Percentiles rank a stretch among this genome's conserved stretches.
phyloP scores from a whole-genome alignment of 2,888 invertebrate genomes.

The Chirona hameri region DNA sequence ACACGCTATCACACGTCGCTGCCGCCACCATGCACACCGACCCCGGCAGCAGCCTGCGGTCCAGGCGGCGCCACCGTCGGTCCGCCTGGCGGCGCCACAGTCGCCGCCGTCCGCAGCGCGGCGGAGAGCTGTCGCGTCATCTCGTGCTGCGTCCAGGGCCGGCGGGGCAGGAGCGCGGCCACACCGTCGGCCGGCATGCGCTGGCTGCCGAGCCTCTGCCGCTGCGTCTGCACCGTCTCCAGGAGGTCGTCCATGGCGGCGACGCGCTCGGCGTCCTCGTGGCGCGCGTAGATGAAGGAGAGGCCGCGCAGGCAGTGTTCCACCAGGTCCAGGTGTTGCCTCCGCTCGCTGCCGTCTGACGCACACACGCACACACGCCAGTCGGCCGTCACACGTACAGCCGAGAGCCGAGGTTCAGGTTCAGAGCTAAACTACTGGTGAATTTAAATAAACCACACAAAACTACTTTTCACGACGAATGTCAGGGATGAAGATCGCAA shows the following conservation, averaged over 20 bases:
- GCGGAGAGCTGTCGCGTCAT: neutral
- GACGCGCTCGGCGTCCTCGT: neutral
- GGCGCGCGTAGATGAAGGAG: neutral
- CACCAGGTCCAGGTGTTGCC: neutral
- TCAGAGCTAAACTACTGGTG: too few species aligned
- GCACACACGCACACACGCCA: too few species aligned
- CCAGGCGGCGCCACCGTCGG: too few species aligned
- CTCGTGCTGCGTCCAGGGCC: neutral
- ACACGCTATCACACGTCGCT: too few species aligned
- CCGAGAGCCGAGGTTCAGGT: too few species aligned
- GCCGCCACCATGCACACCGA: too few species aligned
- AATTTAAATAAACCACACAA: too few species aligned
- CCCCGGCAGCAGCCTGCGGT: too few species aligned
- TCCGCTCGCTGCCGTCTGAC: neutral
- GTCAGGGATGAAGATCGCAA: too few species aligned
- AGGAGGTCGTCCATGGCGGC: neutral
- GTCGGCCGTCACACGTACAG: too few species aligned
- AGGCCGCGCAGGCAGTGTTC: slow-evolving; percentile 8
- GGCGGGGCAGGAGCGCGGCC: neutral
- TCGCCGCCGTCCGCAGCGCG: neutral
- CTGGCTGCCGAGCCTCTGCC: neutral
- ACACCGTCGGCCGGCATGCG: neutral
- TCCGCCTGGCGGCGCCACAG: neutral
- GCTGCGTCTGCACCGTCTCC: neutral
- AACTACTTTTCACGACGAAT: too few species aligned